Percentiles rank a stretch among this genome's conserved stretches.
These are phyloP conservation scores for Leucophenga montana DNA, from an alignment of 2,888 invertebrate species.

Conservation along the genomic window DNA sequence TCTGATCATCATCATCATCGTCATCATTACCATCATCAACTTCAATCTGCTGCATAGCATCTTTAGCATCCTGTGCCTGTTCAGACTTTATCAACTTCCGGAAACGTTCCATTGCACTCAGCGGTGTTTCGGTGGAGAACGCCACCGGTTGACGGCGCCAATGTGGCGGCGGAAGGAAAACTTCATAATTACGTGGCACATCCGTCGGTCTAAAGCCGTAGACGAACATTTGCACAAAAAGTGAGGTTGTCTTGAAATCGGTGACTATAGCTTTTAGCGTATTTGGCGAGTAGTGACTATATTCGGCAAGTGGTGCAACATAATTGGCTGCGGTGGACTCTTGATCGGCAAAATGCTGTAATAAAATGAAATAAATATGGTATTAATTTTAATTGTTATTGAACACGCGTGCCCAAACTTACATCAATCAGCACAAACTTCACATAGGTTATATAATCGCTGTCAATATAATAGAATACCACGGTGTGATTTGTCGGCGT, in stretches of 20 bases:
- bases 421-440: slow-evolving; percentile 64
- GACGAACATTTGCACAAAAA: slow-evolving; percentile 66
- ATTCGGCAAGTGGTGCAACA: slow-evolving; percentile 57
- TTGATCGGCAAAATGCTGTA: slow-evolving; percentile 53
- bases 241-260: slow-evolving; percentile 53
- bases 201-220: slow-evolving; percentile 62
- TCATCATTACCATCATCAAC: slow-evolving; percentile 11
- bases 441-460: slow-evolving; percentile 61
- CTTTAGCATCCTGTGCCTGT: neutral
- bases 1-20: slow-evolving; percentile 28
- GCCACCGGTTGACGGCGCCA: slow-evolving; percentile 28
- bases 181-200: slow-evolving; percentile 50
- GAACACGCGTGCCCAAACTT: slow-evolving; percentile 55
- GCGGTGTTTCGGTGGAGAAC: neutral
- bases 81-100: slow-evolving; percentile 42
- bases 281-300: slow-evolving; percentile 60
- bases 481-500: slow-evolving; percentile 55
- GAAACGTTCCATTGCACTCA: slow-evolving; percentile 50
- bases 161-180: slow-evolving; percentile 51
- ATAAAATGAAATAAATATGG: slow-evolving; percentile 21
- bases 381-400: neutral
- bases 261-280: slow-evolving; percentile 66
- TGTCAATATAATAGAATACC: slow-evolving; percentile 67
- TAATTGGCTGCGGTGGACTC: slow-evolving; percentile 39
- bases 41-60: neutral